These are phyloP conservation scores for Andrena camellia DNA, from an alignment of 2,888 invertebrate genomes.

Conservation along the genomic window DNA sequence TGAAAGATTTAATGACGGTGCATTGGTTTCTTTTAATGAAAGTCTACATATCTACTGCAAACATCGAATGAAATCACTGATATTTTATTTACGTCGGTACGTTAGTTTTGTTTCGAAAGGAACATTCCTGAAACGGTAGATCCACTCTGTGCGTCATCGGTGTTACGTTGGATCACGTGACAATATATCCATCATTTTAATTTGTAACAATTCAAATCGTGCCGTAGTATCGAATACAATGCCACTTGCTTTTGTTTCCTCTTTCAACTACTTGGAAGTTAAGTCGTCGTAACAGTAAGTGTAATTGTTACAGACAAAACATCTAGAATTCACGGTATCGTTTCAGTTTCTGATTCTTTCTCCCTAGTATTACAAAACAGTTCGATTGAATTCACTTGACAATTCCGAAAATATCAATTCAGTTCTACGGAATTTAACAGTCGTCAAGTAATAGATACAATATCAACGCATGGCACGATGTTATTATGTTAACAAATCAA, in stretches of 20 bases:
- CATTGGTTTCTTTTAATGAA: not conserved
- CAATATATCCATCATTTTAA: slow-evolving; percentile 34
- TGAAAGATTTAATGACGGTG: not conserved
- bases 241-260: slow-evolving; percentile 12
- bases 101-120: not conserved
- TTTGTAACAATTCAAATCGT: slow-evolving; percentile 45
- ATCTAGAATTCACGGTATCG: not conserved
- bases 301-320: not conserved
- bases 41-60: not conserved
- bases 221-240: not conserved
- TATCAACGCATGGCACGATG: not conserved
- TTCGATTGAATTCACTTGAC: not conserved
- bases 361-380: not conserved
- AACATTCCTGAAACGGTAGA: slow-evolving; percentile 7
- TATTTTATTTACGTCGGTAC: slow-evolving; percentile 7
- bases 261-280: not conserved
- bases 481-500: not conserved
- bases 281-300: slow-evolving; percentile 12
- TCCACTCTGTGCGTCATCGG: slow-evolving; percentile 19
- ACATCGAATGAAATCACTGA: not conserved
- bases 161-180: slow-evolving; percentile 36
- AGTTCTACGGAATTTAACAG: not conserved
- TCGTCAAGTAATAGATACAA: not conserved
- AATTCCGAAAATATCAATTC: slow-evolving; percentile 1
- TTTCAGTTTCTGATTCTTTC: not conserved